Conservation (phyloP, 2,113 vertebrate genomes). For the Actenoides lindsayi region DNA sequence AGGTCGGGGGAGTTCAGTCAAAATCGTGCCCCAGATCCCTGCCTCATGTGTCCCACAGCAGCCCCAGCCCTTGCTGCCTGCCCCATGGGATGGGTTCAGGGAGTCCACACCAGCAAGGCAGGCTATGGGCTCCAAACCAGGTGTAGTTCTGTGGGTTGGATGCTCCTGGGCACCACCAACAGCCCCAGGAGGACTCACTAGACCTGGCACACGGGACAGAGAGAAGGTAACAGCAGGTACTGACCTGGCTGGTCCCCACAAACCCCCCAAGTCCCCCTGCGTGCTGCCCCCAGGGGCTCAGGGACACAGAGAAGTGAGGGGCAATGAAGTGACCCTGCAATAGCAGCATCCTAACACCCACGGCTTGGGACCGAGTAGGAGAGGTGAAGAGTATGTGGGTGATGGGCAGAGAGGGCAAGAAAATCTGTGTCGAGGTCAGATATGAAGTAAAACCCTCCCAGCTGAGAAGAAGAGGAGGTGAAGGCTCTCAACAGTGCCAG, state of each 20-base stretch:
- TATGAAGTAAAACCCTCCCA: not conserved
- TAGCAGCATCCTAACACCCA: not conserved
- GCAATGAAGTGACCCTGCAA: not conserved
- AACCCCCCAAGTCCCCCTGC: not conserved
- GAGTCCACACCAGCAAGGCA: not conserved
- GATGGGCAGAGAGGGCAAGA: not conserved
- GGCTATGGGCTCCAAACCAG: not conserved
- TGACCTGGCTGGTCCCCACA: not conserved
- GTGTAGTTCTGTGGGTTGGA: rapidly evolving
- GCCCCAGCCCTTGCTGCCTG: not conserved
- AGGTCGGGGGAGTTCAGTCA: rapidly evolving
- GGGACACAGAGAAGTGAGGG: not conserved
- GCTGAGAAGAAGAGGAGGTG: not conserved
- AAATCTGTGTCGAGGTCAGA: not conserved
- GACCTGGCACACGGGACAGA: not conserved
- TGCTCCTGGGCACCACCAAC: not conserved
- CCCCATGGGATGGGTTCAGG: not conserved
- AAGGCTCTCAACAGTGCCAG: not conserved
- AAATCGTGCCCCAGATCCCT: not conserved
- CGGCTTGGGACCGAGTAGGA: not conserved
- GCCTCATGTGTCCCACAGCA: rapidly evolving
- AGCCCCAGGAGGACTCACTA: not conserved
- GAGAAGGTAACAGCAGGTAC: not conserved
- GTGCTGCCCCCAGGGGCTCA: not conserved
- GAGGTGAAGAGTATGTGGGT: not conserved